Base-by-base conservation (phyloP, 92 coral and sea anemone genomes). In the Palythoa caribaeorum region DNA sequence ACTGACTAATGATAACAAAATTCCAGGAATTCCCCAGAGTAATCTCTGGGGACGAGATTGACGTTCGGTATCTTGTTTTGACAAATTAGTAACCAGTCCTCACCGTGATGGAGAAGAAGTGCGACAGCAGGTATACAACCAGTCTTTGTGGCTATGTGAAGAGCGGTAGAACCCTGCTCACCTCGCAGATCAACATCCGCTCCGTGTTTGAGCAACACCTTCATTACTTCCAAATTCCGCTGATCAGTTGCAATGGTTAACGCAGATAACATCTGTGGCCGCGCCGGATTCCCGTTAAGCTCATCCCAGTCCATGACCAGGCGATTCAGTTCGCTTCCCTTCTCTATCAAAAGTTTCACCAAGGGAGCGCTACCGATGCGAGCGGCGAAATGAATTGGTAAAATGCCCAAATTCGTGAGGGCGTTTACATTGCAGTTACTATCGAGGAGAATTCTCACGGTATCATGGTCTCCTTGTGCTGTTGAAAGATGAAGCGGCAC, bases 181-280 rank as follows among this genome's bases (percentile, higher is more conserved):
- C 47, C 75, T 62, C 38, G 62, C 37, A 65, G 11, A 80, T 80
- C 85, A 11, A 51, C 40, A 15, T 44, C 20, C 10, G 85, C 85
- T 13, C 85, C 59, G 73, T 66, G 75, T 12, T 80, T 59, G n/a
- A 80, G 40, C 85, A 80, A n/a, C 9, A 62, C 28, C 75, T 66
- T 80, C 62, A 80, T 48, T 13, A 70, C 85, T 39, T 80, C 85
- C 0, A 80, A 38, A 62, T 80, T 65, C 85, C 75, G 85, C 75
- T 80, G 85, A 80, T 38, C 60, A 28, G 59, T 65, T 47, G 73
- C 85, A 62, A 80, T 80, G 73, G 38, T 63, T 38, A 80, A 44
- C 47, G 85, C 76, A 80, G 85, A 63, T 13, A 80, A 44, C 85
- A 80, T 80, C 20, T 47, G 85, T 5, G 44, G 59, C 38, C 11